A percentile compares a stretch with the other conserved stretches of the same genome.
Conservation (phyloP, 2,888 invertebrate genomes). For the Andrena camellia region DNA sequence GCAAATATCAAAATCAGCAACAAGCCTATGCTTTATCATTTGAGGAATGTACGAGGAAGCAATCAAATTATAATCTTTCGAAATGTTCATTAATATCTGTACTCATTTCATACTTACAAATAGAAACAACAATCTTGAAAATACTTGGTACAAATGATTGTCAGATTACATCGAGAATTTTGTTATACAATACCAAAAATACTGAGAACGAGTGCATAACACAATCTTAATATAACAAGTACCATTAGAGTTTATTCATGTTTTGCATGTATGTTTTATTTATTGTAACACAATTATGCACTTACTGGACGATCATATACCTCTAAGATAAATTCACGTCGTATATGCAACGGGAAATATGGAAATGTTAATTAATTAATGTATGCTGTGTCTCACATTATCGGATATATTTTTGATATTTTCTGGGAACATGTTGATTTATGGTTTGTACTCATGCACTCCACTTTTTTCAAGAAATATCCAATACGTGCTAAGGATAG, state of each 20-base stretch:
- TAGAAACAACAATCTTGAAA: conserved; percentile 15
- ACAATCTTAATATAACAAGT: background rate
- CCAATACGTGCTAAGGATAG: conserved; percentile 5
- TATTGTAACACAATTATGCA: conserved; percentile 22
- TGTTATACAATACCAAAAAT: conserved; percentile 16
- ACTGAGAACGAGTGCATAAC: conserved; percentile 5
- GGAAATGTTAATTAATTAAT: conserved; percentile 26
- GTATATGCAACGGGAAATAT: conserved; percentile 7
- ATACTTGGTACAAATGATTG: conserved; percentile 48
- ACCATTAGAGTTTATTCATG: conserved; percentile 7
- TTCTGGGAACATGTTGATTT: conserved; percentile 7
- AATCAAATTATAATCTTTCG: conserved; percentile 33
- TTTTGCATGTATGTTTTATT: conserved; percentile 20
- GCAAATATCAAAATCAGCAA: conserved; percentile 61
- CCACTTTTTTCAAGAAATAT: conserved; percentile 8
- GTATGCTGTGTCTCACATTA: conserved; percentile 23
- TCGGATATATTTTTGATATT: conserved; percentile 11
- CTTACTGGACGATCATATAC: conserved; percentile 3
- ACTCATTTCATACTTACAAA: conserved; percentile 18
- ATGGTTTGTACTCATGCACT: background rate
- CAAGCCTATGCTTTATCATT: conserved; percentile 40
- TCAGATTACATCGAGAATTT: conserved; percentile 19
- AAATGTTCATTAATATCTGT: conserved; percentile 34
- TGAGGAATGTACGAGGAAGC: conserved; percentile 31
- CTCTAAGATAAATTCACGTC: conserved; percentile 8